Evolutionary conservation across 2,888 invertebrate species (phyloP).

Genomic region (Amphimallon solstitiale): DNA sequence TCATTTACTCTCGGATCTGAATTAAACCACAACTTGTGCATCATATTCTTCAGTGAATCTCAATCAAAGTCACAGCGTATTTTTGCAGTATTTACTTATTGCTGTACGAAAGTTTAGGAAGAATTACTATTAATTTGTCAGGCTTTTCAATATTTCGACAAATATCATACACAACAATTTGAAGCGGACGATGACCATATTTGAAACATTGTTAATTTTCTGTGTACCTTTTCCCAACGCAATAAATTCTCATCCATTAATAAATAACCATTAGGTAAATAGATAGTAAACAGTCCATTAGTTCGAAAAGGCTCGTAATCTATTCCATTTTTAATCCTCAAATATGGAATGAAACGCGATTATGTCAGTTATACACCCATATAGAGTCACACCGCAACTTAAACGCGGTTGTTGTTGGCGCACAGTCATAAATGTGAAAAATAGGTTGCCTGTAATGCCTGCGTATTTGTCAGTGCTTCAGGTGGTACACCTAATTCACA

Average conservation of each 20-base stretch:
- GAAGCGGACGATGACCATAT: too few relatives aligned
- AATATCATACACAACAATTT: too few relatives aligned
- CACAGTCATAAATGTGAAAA: constrained; percentile 11
- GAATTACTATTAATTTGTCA: too few relatives aligned
- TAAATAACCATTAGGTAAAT: constrained; percentile 20
- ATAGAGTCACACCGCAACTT: constrained; percentile 1
- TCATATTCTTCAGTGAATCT: too few relatives aligned
- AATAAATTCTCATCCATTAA: constrained; percentile 20
- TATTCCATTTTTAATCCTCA: constrained; percentile 27
- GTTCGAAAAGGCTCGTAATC: constrained; percentile 13
- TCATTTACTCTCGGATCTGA: too few relatives aligned
- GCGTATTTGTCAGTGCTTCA: not conserved
- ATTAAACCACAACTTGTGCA: too few relatives aligned
- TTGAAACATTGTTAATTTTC: too few relatives aligned
- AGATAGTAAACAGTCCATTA: constrained; percentile 27
- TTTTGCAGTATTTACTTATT: too few relatives aligned
- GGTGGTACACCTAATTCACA: not conserved
- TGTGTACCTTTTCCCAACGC: not conserved
- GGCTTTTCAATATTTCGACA: too few relatives aligned
- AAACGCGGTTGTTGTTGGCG: not conserved
- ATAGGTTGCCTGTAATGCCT: not conserved
- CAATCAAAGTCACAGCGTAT: too few relatives aligned
- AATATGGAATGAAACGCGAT: constrained; percentile 23
- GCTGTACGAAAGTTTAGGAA: too few relatives aligned
- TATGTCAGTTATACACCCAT: constrained; percentile 11